Evolutionary conservation across 2,888 invertebrate species (phyloP).

Genomic region (Shargacucullia verbasci): DNA sequence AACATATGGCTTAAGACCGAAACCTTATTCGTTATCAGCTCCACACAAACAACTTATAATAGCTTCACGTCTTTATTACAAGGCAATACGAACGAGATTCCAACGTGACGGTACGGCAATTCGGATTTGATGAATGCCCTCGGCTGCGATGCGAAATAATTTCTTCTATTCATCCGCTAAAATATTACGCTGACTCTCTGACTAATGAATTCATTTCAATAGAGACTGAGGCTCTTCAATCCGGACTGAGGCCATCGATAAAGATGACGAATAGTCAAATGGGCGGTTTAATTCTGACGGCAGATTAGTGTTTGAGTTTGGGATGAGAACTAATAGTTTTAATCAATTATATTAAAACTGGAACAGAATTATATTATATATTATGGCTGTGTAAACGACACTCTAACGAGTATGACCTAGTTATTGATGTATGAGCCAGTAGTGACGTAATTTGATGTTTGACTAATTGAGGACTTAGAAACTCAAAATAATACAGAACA

Average conservation of each 20-base stretch:
- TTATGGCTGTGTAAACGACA: constrained; percentile 6
- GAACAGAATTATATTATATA: constrained; percentile 2
- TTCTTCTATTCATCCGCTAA: constrained; percentile 80
- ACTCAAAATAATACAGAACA: too few species aligned
- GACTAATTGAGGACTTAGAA: constrained; percentile 7
- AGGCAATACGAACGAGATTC: constrained; percentile 49
- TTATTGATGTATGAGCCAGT: constrained; percentile 10
- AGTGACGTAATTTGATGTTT: constrained; percentile 13
- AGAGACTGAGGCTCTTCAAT: constrained; percentile 61
- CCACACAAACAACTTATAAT: constrained; percentile 51
- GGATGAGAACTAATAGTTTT: constrained; percentile 32
- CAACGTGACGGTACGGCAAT: constrained; percentile 44
- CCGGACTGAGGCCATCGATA: constrained; percentile 56
- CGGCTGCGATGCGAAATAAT: constrained; percentile 73
- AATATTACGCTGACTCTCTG: constrained; percentile 75
- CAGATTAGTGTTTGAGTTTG: constrained; percentile 40
- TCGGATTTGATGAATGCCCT: constrained; percentile 71
- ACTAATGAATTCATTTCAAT: constrained; percentile 82
- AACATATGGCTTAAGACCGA: constrained; percentile 55
- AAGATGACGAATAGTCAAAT: constrained; percentile 64
- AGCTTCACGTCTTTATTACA: constrained; percentile 37
- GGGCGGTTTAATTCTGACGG: constrained; percentile 46
- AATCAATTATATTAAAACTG: constrained; percentile 30
- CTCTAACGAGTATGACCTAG: constrained; percentile 8
- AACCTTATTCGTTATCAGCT: constrained; percentile 58